Base-by-base conservation (phyloP, 2,797 vertebrate genomes). In the Girardinus metallicus region DNA sequence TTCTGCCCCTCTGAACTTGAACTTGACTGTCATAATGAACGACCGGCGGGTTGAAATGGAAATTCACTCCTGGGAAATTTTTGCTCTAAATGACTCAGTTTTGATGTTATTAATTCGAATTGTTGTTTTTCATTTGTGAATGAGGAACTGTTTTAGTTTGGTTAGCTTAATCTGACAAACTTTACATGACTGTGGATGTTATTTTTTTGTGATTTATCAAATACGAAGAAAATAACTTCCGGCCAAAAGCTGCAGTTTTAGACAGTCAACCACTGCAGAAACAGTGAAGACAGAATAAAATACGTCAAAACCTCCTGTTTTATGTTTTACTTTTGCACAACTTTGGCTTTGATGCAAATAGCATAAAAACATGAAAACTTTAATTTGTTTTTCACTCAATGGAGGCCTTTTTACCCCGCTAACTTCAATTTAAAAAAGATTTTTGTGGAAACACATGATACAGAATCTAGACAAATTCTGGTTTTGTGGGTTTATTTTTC, bases 1-100 rank as follows among this genome's bases (percentile, higher is more conserved):
- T 92, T 86, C 85, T 74, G 87, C 83, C 83, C 79, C 88, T 82
- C 90, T 95, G 94, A 96, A 95, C 96, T 96, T 96, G 96, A 96
- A 96, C 96, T 95, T 96, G 95, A 95, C 93, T 94, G 92, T 87
- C 91, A 90, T 85, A 90, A 87, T 91, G 86, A 88, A 80, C 12
- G 72, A 87, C 80, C 77, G 90, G 85, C 76, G 81, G 82, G 88
- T 9, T 7, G 77, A 76, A 79, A 92, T 92, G 87, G 82, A 88
- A 91, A 93, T 90, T 47, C 31, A 76, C 23, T 73, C 75, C 57
- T 87, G 21, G 34, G 72, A 81, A 77, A 62, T 23, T 76, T 44
- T 77, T 5, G 11, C n/a, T 31, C 73, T 0, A 70, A 70, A 70
- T 74, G 53, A 47, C 23, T 73, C 29, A 18, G 3, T 46, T 78